These are phyloP conservation scores for Clarias gariepinus DNA, from an alignment of 2,113 vertebrate genomes.

Conservation along the genomic window DNA sequence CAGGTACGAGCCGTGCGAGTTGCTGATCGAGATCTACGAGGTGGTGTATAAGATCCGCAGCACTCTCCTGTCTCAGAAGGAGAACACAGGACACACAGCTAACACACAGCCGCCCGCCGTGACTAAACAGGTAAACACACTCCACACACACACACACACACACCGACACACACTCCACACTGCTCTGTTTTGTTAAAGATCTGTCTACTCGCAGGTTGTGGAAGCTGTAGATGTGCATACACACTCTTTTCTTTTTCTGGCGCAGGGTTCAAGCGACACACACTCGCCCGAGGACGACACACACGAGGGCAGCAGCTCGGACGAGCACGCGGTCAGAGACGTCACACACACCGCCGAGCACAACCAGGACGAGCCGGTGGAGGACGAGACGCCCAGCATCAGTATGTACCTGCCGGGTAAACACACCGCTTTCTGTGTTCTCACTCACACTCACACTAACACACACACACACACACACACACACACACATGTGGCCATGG, in stretches of 20 bases:
- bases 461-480: not conserved
- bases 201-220: not conserved
- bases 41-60: conserved; percentile 76
- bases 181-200: not conserved
- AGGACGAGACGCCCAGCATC: conserved; percentile 69
- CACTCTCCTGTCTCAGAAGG: conserved; percentile 71
- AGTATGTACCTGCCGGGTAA: conserved; percentile 79
- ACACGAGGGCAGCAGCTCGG: conserved; percentile 57
- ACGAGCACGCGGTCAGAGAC: conserved; percentile 62
- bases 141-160: not conserved
- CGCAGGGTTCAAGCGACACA: conserved; percentile 59
- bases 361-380: conserved; percentile 72
- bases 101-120: conserved; percentile 58
- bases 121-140: conserved; percentile 67
- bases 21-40: conserved; percentile 74
- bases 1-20: conserved; percentile 75
- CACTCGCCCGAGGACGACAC: conserved; percentile 65
- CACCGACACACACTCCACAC: too few species aligned
- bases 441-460: not conserved
- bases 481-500: not conserved
- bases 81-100: conserved; percentile 57
- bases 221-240: not conserved
- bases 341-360: conserved; percentile 69
- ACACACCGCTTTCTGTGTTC: conserved; percentile 51
- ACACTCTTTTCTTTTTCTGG: not conserved